Evolutionary conservation across 64 coral and sea anemone genomes (phyloP).

Genomic region (Cladopsammia gracilis): DNA sequence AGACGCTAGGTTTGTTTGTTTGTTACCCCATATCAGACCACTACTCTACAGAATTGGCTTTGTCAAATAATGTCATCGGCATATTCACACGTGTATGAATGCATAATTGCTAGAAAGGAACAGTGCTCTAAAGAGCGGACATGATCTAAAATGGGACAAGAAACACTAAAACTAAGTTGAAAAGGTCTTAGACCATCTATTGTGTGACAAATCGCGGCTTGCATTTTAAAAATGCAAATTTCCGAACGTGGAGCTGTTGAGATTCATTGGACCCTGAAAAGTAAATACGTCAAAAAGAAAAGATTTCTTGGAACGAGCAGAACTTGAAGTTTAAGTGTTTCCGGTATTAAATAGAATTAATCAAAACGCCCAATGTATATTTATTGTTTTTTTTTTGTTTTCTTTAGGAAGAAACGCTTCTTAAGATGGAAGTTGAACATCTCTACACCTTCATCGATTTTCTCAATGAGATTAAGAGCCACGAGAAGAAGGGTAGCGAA

Average conservation of each 20-base stretch:
- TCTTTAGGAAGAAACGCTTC: slow-evolving; percentile 46
- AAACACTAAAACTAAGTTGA: no score
- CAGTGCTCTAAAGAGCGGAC: no score
- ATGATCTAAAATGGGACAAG: no score
- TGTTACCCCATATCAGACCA: no score
- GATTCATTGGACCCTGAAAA: not conserved
- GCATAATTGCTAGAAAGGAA: no score
- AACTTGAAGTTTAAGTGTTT: not conserved
- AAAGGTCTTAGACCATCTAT: not conserved
- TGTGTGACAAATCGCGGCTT: not conserved
- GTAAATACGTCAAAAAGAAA: not conserved
- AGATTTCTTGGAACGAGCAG: slow-evolving; percentile 23
- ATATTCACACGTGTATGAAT: no score
- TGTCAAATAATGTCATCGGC: no score
- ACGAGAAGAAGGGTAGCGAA: slow-evolving; percentile 1
- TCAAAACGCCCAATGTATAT: no score
- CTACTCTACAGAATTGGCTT: no score
- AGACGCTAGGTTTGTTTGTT: no score
- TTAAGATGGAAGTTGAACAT: slow-evolving; percentile 1
- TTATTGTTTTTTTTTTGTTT: not conserved
- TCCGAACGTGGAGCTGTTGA: not conserved
- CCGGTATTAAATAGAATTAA: not conserved
- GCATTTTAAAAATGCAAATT: slow-evolving; percentile 15
- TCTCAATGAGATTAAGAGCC: not conserved
- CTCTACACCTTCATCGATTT: slow-evolving; percentile 37